Evolutionary conservation across 2,888 invertebrate species (phyloP).

Genomic region (Pachymerium ferrugineum): DNA sequence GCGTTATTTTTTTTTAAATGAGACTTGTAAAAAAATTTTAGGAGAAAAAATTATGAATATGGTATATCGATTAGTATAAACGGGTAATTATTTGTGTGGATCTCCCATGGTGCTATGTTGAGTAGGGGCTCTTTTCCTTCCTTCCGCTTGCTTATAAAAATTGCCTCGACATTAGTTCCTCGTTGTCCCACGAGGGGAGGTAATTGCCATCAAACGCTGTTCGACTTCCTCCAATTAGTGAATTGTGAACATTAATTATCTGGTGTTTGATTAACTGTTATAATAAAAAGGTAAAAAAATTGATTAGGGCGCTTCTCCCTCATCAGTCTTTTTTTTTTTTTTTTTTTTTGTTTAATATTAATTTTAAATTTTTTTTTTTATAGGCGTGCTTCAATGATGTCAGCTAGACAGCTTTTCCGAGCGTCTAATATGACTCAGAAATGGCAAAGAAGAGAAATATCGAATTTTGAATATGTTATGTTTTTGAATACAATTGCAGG

Average conservation of each 20-base stretch:
- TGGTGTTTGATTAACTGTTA: not conserved
- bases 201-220: constrained; percentile 1
- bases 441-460: constrained; percentile 98
- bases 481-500: constrained; percentile 99
- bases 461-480: constrained; percentile 99
- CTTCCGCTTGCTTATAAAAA: not conserved
- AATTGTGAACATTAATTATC: constrained; percentile 12
- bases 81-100: not conserved
- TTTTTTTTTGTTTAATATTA: not conserved
- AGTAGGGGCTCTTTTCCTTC: not conserved
- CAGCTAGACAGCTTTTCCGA: constrained; percentile 95
- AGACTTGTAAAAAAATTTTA: too few species aligned
- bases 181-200: constrained; percentile 4
- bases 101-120: not conserved
- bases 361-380: constrained; percentile 36
- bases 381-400: constrained; percentile 95
- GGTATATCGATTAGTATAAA: too few species aligned
- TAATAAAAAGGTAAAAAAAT: not conserved
- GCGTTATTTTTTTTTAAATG: not conserved
- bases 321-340: too few species aligned
- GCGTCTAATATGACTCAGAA: constrained; percentile 99
- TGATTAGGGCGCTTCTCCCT: too few species aligned
- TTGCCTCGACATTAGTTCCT: not conserved
- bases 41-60: too few species aligned
- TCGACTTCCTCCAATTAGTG: constrained; percentile 9